Percentiles rank a stretch among this genome's conserved stretches.
Evolutionary conservation across 2,113 vertebrate species (phyloP).

Genomic region (Centropristis striata): DNA sequence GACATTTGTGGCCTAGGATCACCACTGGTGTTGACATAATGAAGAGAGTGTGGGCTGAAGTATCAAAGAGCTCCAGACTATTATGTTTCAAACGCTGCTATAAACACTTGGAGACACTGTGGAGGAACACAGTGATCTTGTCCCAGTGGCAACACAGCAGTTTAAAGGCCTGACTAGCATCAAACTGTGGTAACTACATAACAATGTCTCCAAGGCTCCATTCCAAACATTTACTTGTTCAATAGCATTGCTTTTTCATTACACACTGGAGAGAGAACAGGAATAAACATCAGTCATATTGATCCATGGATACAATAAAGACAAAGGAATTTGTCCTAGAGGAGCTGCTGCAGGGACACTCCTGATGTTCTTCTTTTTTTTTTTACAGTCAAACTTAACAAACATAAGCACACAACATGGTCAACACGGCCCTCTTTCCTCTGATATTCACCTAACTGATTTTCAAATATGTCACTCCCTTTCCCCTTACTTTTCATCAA

Average conservation of each 20-base stretch:
- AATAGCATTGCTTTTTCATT: slow-evolving; percentile 7
- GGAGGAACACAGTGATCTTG: slow-evolving; percentile 6
- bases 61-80: slow-evolving; percentile 24
- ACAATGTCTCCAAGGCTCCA: slow-evolving; percentile 30
- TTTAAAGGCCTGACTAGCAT: slow-evolving; percentile 25
- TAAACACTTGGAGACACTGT: slow-evolving; percentile 36
- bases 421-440: not conserved
- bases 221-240: slow-evolving; percentile 34
- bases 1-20: not conserved
- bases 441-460: not conserved
- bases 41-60: slow-evolving; percentile 12
- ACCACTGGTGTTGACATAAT: slow-evolving; percentile 28
- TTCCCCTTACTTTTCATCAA: not conserved
- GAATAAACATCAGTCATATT: not conserved
- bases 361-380: not conserved
- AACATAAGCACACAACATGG: not conserved
- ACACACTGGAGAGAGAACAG: not conserved
- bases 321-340: not conserved
- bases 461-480: too few relatives aligned
- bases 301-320: not conserved
- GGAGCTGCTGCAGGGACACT: not conserved
- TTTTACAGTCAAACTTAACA: not conserved
- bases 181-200: slow-evolving; percentile 24
- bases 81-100: slow-evolving; percentile 19
- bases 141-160: slow-evolving; percentile 24